These are phyloP conservation scores for Myrmophylax atrothorax DNA, from an alignment of 2,113 vertebrate genomes.

Conservation along the genomic window DNA sequence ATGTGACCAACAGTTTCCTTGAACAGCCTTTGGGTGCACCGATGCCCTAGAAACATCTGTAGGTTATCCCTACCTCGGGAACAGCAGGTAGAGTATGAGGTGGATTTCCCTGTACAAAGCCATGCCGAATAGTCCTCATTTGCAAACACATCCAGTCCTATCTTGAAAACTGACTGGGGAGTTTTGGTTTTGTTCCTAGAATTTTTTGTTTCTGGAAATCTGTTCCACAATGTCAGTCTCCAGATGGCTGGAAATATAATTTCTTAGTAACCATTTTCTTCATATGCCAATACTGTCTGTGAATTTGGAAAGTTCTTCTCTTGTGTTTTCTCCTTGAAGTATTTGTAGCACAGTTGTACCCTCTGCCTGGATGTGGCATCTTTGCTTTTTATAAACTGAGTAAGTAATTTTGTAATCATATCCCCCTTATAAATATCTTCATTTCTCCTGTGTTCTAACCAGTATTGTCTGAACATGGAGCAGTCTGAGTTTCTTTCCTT, in stretches of 20 bases:
- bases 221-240: background rate
- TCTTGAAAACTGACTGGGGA: background rate
- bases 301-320: background rate
- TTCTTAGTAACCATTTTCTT: background rate
- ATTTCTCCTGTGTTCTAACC: background rate
- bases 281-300: background rate
- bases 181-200: background rate
- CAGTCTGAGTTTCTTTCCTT: background rate
- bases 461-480: background rate
- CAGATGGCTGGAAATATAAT: background rate
- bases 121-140: background rate
- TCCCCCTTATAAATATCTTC: background rate
- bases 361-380: background rate
- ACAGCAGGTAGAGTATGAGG: background rate
- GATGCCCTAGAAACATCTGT: background rate
- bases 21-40: background rate
- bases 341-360: background rate
- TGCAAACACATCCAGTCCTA: background rate
- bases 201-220: background rate
- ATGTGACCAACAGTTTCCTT: background rate
- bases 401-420: background rate
- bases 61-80: background rate
- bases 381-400: background rate
- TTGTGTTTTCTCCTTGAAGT: background rate
- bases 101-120: background rate